Evolutionary conservation across 2,113 vertebrate species (phyloP).

Genomic region (Emydocephalus ijimae): DNA sequence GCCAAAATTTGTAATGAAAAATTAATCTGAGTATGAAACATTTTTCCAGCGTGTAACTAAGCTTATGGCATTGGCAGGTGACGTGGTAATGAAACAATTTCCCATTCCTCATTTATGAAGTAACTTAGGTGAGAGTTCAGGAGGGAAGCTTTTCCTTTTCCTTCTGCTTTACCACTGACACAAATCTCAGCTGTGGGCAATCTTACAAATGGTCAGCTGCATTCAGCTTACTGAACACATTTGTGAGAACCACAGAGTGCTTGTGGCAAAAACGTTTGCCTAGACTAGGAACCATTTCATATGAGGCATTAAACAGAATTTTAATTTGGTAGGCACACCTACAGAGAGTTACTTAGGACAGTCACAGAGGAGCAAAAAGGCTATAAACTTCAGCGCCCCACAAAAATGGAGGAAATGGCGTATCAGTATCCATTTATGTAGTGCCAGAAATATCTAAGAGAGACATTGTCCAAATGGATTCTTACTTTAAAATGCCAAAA

Average conservation of each 20-base stretch:
- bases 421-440: neutral
- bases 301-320: neutral
- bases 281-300: neutral
- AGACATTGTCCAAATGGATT: neutral
- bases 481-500: neutral
- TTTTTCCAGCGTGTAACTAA: neutral
- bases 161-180: neutral
- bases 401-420: neutral
- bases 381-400: neutral
- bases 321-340: neutral
- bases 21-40: neutral
- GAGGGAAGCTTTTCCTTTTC: neutral
- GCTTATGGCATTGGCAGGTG: neutral
- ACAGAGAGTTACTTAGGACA: neutral
- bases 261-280: neutral
- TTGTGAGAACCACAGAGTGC: neutral
- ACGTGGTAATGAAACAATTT: neutral
- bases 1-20: slow-evolving; percentile 9
- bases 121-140: neutral
- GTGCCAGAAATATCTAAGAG: neutral
- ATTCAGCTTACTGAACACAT: too few species aligned
- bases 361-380: neutral
- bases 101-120: neutral
- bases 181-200: neutral
- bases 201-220: neutral